phyloP scores from a whole-genome alignment of 1,140 invertebrate species.

The Cataglyphis hispanica region DNA sequence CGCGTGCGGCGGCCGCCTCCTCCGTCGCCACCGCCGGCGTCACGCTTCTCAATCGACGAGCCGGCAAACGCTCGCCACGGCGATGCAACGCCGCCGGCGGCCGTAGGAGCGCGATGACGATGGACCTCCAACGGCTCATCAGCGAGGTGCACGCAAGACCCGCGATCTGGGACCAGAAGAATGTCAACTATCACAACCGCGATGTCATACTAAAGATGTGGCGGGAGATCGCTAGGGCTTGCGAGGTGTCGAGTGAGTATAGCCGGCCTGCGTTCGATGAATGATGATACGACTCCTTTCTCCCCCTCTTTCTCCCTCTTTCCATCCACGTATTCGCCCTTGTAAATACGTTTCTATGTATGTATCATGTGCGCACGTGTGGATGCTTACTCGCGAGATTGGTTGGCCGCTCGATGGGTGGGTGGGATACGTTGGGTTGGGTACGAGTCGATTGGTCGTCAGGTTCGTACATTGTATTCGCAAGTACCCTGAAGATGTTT shows the following conservation, averaged over 20 bases:
- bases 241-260: constrained; percentile 80
- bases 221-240: constrained; percentile 79
- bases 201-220: constrained; percentile 79
- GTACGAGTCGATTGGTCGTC: constrained; percentile 35
- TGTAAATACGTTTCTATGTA: not conserved
- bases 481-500: not conserved
- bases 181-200: constrained; percentile 79
- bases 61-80: constrained; percentile 72
- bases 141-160: constrained; percentile 78
- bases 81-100: constrained; percentile 73
- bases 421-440: not conserved
- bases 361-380: constrained; percentile 33
- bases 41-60: constrained; percentile 72
- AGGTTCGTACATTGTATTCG: not conserved
- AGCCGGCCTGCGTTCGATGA: not conserved
- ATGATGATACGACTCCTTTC: not conserved
- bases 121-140: constrained; percentile 80
- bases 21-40: constrained; percentile 66
- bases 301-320: not conserved
- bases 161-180: constrained; percentile 81
- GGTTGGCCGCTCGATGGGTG: not conserved
- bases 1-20: constrained; percentile 72
- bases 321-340: not conserved
- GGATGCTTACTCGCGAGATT: constrained; percentile 16
- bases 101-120: constrained; percentile 73